These are phyloP conservation scores for Vulpes ferrilata DNA, from an alignment of 2,113 vertebrate genomes.

Conservation along the genomic window DNA sequence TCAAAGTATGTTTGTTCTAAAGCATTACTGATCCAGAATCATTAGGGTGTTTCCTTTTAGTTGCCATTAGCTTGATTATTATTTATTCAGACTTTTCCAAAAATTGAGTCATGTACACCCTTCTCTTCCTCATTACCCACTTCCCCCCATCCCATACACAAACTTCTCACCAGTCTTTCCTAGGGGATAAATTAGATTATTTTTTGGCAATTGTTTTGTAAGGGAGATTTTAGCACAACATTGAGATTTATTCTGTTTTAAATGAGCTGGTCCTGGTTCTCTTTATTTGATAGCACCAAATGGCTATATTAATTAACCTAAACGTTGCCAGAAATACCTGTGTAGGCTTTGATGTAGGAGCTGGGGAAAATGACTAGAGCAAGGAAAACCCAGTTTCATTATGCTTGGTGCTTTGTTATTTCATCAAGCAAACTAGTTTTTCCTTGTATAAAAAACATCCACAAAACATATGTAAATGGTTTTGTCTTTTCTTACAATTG, in stretches of 20 bases:
- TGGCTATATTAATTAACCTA: background rate
- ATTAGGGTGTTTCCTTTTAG: slow-evolving; percentile 78
- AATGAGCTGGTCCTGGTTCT: slow-evolving; percentile 45
- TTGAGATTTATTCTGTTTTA: slow-evolving; percentile 25
- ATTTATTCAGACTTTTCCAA: slow-evolving; percentile 81
- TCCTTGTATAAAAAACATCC: background rate
- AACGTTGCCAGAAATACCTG: background rate
- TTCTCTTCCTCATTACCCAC: slow-evolving; percentile 51
- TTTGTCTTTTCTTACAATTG: slow-evolving; percentile 10
- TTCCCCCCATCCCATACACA: background rate
- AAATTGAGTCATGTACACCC: slow-evolving; percentile 76
- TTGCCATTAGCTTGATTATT: slow-evolving; percentile 80
- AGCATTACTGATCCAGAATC: slow-evolving; percentile 50
- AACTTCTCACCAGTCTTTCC: slow-evolving; percentile 49
- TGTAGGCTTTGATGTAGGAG: background rate
- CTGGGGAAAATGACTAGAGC: background rate
- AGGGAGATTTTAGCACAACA: slow-evolving; percentile 46
- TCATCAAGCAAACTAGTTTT: background rate
- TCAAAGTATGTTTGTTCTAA: slow-evolving; percentile 64
- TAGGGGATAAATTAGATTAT: slow-evolving; percentile 74
- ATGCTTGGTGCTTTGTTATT: background rate
- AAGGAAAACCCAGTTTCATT: background rate
- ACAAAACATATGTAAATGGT: background rate
- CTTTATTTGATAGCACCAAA: background rate
- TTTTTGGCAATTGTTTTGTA: slow-evolving; percentile 64